Evolutionary conservation across 2,888 invertebrate species (phyloP), one percentile per base, ranked within the genome.

Genomic region (Vesta saturnalis): DNA sequence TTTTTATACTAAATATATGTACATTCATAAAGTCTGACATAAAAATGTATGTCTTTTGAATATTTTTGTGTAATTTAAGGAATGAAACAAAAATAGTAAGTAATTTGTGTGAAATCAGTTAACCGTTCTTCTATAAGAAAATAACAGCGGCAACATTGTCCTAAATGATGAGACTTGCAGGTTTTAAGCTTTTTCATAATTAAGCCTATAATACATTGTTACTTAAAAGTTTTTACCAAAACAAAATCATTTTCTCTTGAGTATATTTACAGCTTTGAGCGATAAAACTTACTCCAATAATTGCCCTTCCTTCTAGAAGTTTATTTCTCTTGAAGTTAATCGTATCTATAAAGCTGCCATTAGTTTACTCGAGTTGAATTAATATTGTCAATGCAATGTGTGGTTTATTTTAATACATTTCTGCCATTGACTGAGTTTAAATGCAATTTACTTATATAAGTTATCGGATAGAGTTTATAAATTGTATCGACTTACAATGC

Each of bases 1-100:
- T 69, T 69, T n/a, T n/a, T n/a, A n/a, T 63, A 60, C 56, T 14
- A 21, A 39, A 57, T 61, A 52, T 47, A 67, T 52, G 67, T 39
- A 58, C 30, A 49, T 16, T n/a, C 58, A 58, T 67, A 67, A 67
- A 66, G 60, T 58, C n/a, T 6, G 1, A 18, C n/a, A n/a, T 46
- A 35, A 22, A 35, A 47, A 18, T 5, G 12, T 23, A 23, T 15
- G 21, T 35, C 19, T 1, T 8, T 10, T 6, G 12, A 18, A 23
- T 47, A 46, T 30, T 46, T 15, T 23, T 18, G 47, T n/a, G 23
- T 30, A 30, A 30, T 6, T 30, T 6, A 6, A n/a, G n/a, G n/a
- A n/a, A n/a, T n/a, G n/a, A n/a, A n/a, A n/a, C n/a, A n/a, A n/a
- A n/a, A n/a, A n/a, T n/a, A n/a, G n/a, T n/a, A n/a, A n/a, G n/a